Conservation (phyloP, 2,888 invertebrate species). For the Cheilosia vernalis region DNA sequence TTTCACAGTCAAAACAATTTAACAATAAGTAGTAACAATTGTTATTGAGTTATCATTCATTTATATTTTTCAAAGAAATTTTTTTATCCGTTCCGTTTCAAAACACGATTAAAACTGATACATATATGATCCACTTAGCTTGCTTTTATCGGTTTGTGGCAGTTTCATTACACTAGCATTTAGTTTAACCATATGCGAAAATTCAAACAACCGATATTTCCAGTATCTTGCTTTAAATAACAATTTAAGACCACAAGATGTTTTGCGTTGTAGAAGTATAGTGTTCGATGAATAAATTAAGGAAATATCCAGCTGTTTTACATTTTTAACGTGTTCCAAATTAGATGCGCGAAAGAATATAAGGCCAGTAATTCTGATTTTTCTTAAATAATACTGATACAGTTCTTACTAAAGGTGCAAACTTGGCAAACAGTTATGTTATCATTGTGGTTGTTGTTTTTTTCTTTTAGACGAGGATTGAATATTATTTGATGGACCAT, state of each 20-base stretch:
- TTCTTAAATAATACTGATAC: not conserved
- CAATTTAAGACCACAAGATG: constrained; percentile 44
- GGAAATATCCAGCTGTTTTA: constrained; percentile 47
- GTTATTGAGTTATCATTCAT: constrained; percentile 11
- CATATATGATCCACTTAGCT: constrained; percentile 77
- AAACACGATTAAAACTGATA: constrained; percentile 81
- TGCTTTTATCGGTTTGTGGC: constrained; percentile 81
- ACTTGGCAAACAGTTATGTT: too few relatives aligned
- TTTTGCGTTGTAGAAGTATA: constrained; percentile 29
- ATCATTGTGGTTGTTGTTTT: too few relatives aligned
- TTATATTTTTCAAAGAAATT: constrained; percentile 20
- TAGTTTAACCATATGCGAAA: constrained; percentile 63
- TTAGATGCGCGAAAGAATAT: constrained; percentile 38
- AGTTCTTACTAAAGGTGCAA: not conserved
- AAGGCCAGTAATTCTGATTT: constrained; percentile 3
- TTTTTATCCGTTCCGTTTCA: constrained; percentile 77
- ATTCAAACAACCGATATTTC: constrained; percentile 70
- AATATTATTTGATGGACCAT: too few relatives aligned
- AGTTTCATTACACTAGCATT: constrained; percentile 56
- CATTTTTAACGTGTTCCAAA: constrained; percentile 56
- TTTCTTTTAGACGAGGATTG: too few relatives aligned
- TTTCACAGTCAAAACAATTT: constrained; percentile 4
- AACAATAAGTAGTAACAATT: constrained; percentile 63
- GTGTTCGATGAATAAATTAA: constrained; percentile 58
- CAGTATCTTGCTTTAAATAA: constrained; percentile 70